Conservation (phyloP, 1,140 invertebrate species). For the Chelonus insularis region DNA sequence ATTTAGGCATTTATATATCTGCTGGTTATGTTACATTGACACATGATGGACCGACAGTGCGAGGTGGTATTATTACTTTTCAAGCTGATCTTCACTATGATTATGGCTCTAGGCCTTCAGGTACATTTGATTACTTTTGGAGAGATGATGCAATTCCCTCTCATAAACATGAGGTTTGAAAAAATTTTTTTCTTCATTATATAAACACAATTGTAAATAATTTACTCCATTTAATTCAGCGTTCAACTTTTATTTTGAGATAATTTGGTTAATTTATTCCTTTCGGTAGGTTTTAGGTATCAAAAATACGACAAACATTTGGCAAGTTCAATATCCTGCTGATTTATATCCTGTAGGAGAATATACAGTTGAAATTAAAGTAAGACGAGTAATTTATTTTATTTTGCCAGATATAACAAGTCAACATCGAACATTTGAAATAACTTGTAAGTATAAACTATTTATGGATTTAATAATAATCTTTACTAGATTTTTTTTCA, state of each 20-base stretch:
- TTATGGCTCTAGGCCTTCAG: conserved; percentile 47
- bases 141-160: conserved; percentile 62
- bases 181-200: conserved; percentile 7
- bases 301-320: conserved; percentile 54
- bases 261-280: conserved; percentile 11
- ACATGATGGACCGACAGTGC: conserved; percentile 66
- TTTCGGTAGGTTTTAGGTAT: conserved; percentile 35
- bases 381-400: conserved; percentile 54
- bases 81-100: conserved; percentile 62
- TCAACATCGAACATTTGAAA: conserved; percentile 57
- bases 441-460: conserved; percentile 63
- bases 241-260: too few species aligned
- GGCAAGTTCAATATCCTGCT: conserved; percentile 65
- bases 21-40: conserved; percentile 50
- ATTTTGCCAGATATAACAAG: conserved; percentile 53
- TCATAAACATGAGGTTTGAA: conserved; percentile 58
- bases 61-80: conserved; percentile 68
- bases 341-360: conserved; percentile 61
- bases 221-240: too few species aligned
- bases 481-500: conserved; percentile 21
- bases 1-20: conserved; percentile 12
- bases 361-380: conserved; percentile 66
- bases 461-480: conserved; percentile 12
- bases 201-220: too few species aligned
- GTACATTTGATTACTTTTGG: conserved; percentile 59